phyloP scores from a whole-genome alignment of 2,888 invertebrate genomes.

The Agrypnus murinus region DNA sequence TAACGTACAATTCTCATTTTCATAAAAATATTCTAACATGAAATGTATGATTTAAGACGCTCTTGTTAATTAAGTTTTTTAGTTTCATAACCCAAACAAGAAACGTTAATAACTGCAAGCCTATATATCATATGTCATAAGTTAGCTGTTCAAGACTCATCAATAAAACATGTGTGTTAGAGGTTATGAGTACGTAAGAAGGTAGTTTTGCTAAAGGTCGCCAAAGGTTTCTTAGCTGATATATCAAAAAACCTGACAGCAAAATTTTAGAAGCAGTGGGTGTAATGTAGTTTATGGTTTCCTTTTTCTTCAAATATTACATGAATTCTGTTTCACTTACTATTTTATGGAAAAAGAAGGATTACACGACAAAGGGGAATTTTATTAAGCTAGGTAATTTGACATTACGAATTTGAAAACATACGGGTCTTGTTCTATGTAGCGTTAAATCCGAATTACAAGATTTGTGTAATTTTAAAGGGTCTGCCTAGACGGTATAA shows the following conservation, averaged over 20 bases:
- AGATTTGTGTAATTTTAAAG: no score
- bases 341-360: no score
- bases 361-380: no score
- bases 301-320: no score
- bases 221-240: conserved; percentile 1
- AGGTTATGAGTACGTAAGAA: neutral
- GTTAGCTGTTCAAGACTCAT: neutral
- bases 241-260: conserved; percentile 8
- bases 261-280: no score
- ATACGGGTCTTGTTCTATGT: no score
- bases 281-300: no score
- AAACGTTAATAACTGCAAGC: neutral
- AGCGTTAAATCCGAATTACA: no score
- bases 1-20: conserved; percentile 16
- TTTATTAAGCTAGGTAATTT: no score
- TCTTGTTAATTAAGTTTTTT: neutral
- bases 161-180: neutral
- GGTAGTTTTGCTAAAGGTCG: conserved; percentile 2
- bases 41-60: neutral
- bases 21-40: conserved; percentile 15
- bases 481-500: no score
- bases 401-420: no score
- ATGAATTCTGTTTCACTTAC: no score
- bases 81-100: neutral
- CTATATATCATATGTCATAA: neutral